Conservation (phyloP, 2,113 vertebrate genomes). For the Octodon degus region DNA sequence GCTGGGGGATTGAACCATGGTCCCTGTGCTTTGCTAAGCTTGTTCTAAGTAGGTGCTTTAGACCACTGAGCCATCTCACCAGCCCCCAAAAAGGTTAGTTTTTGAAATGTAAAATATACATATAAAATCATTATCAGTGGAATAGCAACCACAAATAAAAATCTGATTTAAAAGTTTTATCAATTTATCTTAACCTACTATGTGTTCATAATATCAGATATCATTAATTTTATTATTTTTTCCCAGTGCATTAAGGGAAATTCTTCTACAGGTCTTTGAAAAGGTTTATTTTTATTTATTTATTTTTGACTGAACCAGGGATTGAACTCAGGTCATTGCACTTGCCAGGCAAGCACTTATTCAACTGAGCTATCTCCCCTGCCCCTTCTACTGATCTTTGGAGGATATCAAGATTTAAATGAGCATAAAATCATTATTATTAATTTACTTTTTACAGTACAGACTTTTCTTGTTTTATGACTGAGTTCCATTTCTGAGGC, state of each 20-base stretch:
- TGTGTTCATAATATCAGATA: background rate
- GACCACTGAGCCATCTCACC: too few species aligned
- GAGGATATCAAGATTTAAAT: background rate
- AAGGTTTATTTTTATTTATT: too few species aligned
- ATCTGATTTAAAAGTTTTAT: constrained; percentile 10
- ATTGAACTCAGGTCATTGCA: too few species aligned
- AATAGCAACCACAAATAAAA: constrained; percentile 24
- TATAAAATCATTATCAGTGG: background rate
- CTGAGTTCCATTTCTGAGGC: background rate
- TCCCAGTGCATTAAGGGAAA: background rate
- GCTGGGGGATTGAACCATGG: too few species aligned
- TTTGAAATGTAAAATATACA: too few species aligned
- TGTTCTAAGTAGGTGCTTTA: too few species aligned
- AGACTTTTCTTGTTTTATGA: background rate
- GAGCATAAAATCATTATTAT: background rate
- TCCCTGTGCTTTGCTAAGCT: too few species aligned
- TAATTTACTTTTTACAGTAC: background rate
- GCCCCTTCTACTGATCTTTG: background rate
- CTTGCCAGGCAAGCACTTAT: too few species aligned
- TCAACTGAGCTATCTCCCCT: too few species aligned
- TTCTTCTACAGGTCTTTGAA: background rate
- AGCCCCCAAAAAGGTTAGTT: background rate
- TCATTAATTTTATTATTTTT: constrained; percentile 6
- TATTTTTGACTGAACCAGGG: too few species aligned
- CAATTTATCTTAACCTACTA: background rate